These are phyloP conservation scores for Mythimna pallens DNA, from an alignment of 2,888 invertebrate genomes.

Conservation along the genomic window DNA sequence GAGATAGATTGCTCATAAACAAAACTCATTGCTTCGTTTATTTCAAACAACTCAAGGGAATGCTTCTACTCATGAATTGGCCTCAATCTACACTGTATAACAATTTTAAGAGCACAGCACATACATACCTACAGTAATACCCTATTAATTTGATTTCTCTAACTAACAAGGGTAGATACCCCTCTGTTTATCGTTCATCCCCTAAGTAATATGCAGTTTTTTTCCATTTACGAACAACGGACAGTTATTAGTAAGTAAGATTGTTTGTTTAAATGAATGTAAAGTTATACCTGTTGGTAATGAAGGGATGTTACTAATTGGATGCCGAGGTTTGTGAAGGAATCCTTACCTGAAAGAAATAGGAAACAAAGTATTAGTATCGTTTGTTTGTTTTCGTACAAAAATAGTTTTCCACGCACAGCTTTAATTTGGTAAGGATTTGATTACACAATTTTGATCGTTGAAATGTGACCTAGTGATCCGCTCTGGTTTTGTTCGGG, in stretches of 20 bases:
- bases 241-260: conserved; percentile 36
- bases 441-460: background rate
- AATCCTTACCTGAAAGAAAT: conserved; percentile 70
- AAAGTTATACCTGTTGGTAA: conserved; percentile 49
- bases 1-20: conserved; percentile 35
- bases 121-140: conserved; percentile 36
- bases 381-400: conserved; percentile 10
- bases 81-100: conserved; percentile 22
- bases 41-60: conserved; percentile 19
- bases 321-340: conserved; percentile 16
- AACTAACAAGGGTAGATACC: conserved; percentile 58
- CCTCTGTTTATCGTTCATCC: conserved; percentile 61
- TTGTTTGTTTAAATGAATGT: conserved; percentile 40
- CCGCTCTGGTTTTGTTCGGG: too few species aligned
- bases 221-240: conserved; percentile 45
- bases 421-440: background rate
- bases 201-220: conserved; percentile 62
- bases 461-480: background rate
- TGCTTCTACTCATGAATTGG: conserved; percentile 25
- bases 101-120: conserved; percentile 38
- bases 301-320: conserved; percentile 36
- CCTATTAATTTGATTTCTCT: conserved; percentile 60
- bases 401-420: conserved; percentile 17
- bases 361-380: conserved; percentile 40
- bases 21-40: conserved; percentile 28